These are phyloP conservation scores for Xestia c-nigrum DNA, from an alignment of 2,888 invertebrate genomes.

Conservation along the genomic window DNA sequence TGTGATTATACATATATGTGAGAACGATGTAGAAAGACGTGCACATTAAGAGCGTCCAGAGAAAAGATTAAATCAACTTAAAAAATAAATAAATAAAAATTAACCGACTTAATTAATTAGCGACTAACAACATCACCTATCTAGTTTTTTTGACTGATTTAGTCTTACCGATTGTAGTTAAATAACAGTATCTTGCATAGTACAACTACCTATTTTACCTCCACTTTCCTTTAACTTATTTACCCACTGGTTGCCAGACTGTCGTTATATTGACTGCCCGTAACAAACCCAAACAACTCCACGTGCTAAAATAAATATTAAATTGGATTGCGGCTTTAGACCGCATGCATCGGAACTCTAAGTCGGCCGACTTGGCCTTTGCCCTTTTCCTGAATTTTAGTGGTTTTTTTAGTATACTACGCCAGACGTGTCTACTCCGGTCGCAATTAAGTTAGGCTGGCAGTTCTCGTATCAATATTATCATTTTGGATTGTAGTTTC, in stretches of 20 bases:
- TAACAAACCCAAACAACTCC: not conserved
- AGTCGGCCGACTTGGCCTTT: constrained; percentile 14
- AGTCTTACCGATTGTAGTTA: not conserved
- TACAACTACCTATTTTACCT: not conserved
- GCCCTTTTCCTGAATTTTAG: constrained; percentile 5
- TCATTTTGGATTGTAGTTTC: not conserved
- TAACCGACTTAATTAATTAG: too few species aligned
- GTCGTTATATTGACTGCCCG: not conserved
- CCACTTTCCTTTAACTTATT: not conserved
- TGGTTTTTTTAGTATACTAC: constrained; percentile 32
- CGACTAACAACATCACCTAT: not conserved
- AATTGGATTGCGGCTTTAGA: not conserved
- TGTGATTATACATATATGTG: too few species aligned
- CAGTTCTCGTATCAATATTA: constrained; percentile 3
- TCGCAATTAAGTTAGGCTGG: constrained; percentile 15
- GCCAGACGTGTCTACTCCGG: constrained; percentile 27
- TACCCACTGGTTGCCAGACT: not conserved
- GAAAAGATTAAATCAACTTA: too few species aligned
- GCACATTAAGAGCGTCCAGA: too few species aligned
- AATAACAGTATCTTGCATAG: not conserved
- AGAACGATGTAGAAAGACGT: too few species aligned
- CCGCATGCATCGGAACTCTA: not conserved
- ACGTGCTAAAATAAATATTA: not conserved
- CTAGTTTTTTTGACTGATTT: not conserved
- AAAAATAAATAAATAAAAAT: too few species aligned